phyloP scores from a whole-genome alignment of 2,797 vertebrate species.

The Molothrus ater region DNA sequence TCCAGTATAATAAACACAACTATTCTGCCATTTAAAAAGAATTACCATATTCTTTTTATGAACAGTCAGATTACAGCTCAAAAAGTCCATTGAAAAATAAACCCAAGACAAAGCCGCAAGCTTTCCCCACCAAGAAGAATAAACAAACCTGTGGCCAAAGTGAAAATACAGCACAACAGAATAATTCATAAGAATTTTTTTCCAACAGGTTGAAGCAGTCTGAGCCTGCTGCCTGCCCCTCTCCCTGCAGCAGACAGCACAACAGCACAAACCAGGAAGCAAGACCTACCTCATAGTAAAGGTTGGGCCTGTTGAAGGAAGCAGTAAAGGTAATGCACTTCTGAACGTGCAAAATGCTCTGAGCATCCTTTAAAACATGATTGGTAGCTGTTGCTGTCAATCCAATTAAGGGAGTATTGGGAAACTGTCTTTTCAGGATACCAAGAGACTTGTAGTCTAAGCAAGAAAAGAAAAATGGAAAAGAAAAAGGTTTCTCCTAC shows the following conservation, averaged over 20 bases:
- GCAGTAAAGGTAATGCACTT: slow-evolving; percentile 87
- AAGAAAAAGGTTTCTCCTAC: background rate
- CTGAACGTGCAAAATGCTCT: slow-evolving; percentile 88
- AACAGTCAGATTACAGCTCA: background rate
- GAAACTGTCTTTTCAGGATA: slow-evolving; percentile 96
- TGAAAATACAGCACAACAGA: background rate
- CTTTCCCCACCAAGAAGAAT: background rate
- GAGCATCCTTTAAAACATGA: slow-evolving; percentile 89
- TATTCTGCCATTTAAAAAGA: background rate
- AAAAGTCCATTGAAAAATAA: background rate
- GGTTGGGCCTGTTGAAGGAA: slow-evolving; percentile 93
- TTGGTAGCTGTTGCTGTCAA: slow-evolving; percentile 95
- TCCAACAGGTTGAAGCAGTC: background rate
- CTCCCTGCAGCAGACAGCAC: background rate
- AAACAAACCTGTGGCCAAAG: background rate
- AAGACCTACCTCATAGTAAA: slow-evolving; percentile 89
- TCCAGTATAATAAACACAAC: background rate
- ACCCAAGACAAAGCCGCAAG: background rate
- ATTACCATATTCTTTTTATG: background rate
- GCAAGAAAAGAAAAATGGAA: background rate
- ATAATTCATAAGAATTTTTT: background rate
- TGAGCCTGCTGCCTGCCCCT: background rate
- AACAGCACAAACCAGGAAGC: background rate
- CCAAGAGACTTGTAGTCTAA: slow-evolving; percentile 96
- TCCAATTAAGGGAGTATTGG: slow-evolving; percentile 86